Percentiles rank a stretch among this genome's conserved stretches.
These are phyloP conservation scores for Amblyjoppa fuscipennis DNA, from an alignment of 2,888 invertebrate genomes.

Conservation along the genomic window DNA sequence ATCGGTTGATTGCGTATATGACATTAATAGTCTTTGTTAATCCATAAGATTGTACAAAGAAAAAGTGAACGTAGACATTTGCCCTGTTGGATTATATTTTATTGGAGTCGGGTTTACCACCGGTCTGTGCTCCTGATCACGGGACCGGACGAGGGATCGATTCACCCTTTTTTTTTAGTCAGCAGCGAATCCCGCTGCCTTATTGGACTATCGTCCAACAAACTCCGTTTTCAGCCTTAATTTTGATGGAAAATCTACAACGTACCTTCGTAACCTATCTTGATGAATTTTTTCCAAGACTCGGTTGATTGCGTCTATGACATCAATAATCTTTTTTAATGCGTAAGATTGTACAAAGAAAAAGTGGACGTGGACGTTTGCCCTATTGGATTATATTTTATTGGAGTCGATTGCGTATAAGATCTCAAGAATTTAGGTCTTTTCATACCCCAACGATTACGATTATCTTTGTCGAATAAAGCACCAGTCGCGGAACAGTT, in stretches of 20 bases:
- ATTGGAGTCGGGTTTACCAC: slow-evolving; percentile 6
- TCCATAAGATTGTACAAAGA: no score
- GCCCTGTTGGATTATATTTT: neutral
- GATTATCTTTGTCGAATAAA: neutral
- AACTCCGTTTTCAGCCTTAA: neutral
- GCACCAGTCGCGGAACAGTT: neutral
- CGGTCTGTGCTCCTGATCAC: slow-evolving; percentile 26
- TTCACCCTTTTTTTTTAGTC: neutral
- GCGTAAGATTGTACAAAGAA: no score
- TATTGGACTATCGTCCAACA: neutral
- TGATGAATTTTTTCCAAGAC: neutral
- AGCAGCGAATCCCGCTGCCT: neutral
- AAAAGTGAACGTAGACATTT: neutral
- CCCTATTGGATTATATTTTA: neutral
- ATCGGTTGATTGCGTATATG: neutral
- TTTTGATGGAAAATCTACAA: neutral
- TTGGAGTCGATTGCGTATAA: neutral
- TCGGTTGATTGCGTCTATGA: neutral
- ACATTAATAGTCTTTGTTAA: neutral
- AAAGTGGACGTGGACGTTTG: neutral
- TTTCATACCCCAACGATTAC: neutral
- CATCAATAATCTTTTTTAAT: neutral
- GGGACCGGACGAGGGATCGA: slow-evolving; percentile 17
- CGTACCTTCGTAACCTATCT: neutral
- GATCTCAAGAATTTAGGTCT: neutral